Percentiles rank a stretch among this genome's conserved stretches.
Conservation (phyloP, 2,113 vertebrate genomes). For the Harpagus bidentatus region DNA sequence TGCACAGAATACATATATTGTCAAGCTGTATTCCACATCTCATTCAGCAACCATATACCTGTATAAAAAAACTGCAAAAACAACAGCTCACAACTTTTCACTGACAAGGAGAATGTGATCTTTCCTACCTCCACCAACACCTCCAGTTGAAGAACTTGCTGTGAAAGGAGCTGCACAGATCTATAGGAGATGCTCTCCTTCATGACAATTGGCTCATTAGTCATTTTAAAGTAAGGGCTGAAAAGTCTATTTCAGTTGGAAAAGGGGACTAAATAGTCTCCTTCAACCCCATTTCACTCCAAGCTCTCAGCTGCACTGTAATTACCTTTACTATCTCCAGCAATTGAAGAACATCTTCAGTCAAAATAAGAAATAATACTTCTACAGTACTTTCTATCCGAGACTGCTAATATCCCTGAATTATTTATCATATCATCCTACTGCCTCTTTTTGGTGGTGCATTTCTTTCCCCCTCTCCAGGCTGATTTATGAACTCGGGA, state of each 20-base stretch:
- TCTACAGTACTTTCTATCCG: background rate
- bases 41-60: background rate
- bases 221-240: background rate
- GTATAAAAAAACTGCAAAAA: background rate
- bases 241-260: background rate
- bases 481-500: too few relatives aligned
- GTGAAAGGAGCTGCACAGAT: background rate
- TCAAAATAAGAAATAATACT: background rate
- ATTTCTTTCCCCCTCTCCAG: too few relatives aligned
- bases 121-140: background rate
- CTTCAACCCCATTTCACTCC: background rate
- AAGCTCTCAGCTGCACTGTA: background rate
- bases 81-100: background rate
- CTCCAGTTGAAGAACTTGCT: background rate
- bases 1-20: background rate
- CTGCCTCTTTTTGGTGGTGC: background rate
- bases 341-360: background rate
- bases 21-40: background rate
- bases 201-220: background rate
- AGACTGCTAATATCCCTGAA: background rate
- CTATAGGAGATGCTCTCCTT: background rate
- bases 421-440: background rate
- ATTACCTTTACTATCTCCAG: background rate
- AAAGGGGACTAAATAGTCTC: background rate
- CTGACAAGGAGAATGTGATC: background rate